Evolutionary conservation across 1,140 invertebrate species (phyloP).

Genomic region (Uloborus diversus): DNA sequence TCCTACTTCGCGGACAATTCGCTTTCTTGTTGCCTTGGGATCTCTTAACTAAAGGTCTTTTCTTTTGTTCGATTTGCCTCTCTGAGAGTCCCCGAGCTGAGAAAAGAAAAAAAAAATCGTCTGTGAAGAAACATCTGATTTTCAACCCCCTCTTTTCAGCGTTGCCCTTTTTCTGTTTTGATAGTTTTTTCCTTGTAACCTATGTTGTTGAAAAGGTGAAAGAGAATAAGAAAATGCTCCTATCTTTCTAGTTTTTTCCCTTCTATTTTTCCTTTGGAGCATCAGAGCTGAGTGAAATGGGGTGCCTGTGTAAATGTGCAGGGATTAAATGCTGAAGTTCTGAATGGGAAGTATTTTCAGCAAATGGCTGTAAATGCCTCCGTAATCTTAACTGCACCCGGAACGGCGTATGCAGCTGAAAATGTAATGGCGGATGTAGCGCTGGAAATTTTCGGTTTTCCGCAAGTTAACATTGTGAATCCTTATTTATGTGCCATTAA

Average conservation of each 20-base stretch:
- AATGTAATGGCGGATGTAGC: too few species aligned
- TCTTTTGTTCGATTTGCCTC: background rate
- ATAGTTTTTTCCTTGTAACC: background rate
- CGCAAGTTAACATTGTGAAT: too few species aligned
- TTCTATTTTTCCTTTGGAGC: background rate
- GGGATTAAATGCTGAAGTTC: background rate
- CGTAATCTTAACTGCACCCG: background rate
- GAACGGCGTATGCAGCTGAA: too few species aligned
- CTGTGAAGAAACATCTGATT: background rate
- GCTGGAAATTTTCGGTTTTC: too few species aligned
- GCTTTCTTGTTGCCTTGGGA: background rate
- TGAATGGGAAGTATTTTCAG: background rate
- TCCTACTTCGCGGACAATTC: constrained; percentile 35
- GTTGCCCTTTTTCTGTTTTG: background rate
- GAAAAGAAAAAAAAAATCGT: background rate
- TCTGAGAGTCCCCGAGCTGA: background rate
- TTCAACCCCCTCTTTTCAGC: background rate
- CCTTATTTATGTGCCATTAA: too few species aligned
- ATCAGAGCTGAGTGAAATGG: background rate
- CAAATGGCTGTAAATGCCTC: background rate
- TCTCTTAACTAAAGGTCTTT: background rate
- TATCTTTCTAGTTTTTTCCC: background rate
- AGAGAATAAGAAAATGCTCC: background rate
- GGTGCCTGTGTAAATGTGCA: background rate
- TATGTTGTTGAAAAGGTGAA: background rate